Evolutionary conservation across 2,888 invertebrate species (phyloP), one percentile per base, ranked within the genome.

Genomic region (Caenorhabditis sp.): DNA sequence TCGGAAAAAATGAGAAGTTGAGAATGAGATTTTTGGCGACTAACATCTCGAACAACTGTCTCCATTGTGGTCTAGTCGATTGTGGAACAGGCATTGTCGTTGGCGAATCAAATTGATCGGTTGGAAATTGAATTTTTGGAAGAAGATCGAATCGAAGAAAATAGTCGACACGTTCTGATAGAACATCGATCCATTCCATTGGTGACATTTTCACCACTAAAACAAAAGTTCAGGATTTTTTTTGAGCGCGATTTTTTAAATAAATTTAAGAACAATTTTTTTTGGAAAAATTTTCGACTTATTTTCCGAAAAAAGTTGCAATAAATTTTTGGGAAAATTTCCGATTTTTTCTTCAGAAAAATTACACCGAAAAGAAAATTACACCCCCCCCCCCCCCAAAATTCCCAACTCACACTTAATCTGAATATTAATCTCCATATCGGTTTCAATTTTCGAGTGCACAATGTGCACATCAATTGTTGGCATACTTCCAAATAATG

Each of bases 141-240:
- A 81, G 73, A n/a, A 85, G 69, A 55, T 85, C 82, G n/a, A 85
- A 55, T n/a, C 81, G 74, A 10, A 83, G 69, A 62, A 82, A 85
- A 36, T 83, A 82, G 66, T 85, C 85, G 12, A 74, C 71, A 1
- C 75, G 64, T 19, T 77, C 76, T 26, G 69, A 77, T 5, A 78
- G 59, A 17, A 78, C 67, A 43, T 81, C 79, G 26, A 81, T 64
- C 58, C 67, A 68, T 24, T 78, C 72, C 54, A 78, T 68, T 51
- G 72, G 66, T 21, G 69, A 67, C 51, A 72, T 71, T 27, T 69
- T 71, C n/a, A 71, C 59, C 17, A 81, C 81, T 81, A 69, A 6
- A 55, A 55, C 2, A n/a, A 36, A 5, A 58, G 19, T 19, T 26
- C 4, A 36, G 24, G 26, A 55, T 23, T 55, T 10, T n/a, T n/a